Conservation (phyloP, 2,113 vertebrate species). For the Hyperoodon ampullatus region DNA sequence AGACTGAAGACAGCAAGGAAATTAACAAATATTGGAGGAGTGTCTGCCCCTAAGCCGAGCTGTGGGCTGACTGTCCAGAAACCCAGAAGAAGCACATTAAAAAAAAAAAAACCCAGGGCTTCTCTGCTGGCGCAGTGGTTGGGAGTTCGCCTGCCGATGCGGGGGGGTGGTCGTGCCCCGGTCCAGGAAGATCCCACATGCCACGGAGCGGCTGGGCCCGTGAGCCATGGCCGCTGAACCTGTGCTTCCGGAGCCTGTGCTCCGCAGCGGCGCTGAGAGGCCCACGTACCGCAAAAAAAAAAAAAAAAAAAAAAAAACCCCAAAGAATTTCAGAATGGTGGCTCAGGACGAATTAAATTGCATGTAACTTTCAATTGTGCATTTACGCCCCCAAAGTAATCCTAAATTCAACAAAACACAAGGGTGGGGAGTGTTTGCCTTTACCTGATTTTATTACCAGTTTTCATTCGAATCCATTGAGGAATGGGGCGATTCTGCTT, state of each 20-base stretch:
- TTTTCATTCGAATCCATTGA: conserved; percentile 99
- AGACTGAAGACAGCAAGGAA: background rate
- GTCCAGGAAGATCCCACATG: too few species aligned
- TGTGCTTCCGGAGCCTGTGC: too few species aligned
- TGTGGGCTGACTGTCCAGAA: background rate
- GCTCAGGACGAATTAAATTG: background rate
- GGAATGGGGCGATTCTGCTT: conserved; percentile 99
- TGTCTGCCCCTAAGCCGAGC: background rate
- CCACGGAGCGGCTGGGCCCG: too few species aligned
- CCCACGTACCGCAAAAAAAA: too few species aligned
- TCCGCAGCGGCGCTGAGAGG: too few species aligned
- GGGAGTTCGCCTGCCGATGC: too few species aligned
- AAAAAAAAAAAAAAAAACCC: background rate
- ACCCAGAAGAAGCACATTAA: background rate
- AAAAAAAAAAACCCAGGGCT: too few species aligned
- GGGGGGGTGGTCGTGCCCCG: too few species aligned
- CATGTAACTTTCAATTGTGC: background rate
- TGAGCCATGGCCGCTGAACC: too few species aligned
- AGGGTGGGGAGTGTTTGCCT: accelerated
- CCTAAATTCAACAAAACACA: background rate
- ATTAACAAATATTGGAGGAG: background rate
- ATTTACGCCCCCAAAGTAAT: background rate
- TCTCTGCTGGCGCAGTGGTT: too few species aligned
- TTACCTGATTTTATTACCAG: conserved; percentile 99
- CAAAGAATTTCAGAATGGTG: background rate